Evolutionary conservation across 1,140 invertebrate genomes (phyloP).

Genomic region (Polyergus mexicanus): DNA sequence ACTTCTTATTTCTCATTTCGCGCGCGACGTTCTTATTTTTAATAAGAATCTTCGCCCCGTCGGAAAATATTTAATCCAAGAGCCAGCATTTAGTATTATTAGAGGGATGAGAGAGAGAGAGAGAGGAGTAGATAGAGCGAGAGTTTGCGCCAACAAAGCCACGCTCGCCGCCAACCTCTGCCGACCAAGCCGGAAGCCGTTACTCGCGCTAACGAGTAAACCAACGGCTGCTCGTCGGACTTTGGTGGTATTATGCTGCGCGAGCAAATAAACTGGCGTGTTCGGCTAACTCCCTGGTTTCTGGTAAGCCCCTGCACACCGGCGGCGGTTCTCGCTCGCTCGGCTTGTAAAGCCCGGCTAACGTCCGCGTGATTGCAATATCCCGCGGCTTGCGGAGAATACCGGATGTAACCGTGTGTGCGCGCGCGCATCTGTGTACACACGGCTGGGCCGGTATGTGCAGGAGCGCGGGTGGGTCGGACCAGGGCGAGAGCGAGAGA

Average conservation of each 20-base stretch:
- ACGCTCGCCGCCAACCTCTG: constrained; percentile 66
- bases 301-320: constrained; percentile 78
- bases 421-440: constrained; percentile 61
- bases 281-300: constrained; percentile 78
- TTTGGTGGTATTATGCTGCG: constrained; percentile 80
- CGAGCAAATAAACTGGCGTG: constrained; percentile 80
- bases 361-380: constrained; percentile 80
- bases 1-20: constrained; percentile 29
- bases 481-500: neutral
- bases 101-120: neutral
- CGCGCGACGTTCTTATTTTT: neutral
- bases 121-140: constrained; percentile 1
- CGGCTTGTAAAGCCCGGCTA: constrained; percentile 74
- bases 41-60: neutral
- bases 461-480: constrained; percentile 34
- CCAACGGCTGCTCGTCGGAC: constrained; percentile 77
- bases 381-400: constrained; percentile 74
- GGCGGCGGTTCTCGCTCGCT: constrained; percentile 61
- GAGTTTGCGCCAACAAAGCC: constrained; percentile 69
- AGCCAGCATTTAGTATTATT: constrained; percentile 50
- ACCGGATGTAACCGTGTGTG: constrained; percentile 68
- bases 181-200: constrained; percentile 75
- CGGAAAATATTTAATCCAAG: constrained; percentile 71
- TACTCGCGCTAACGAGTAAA: constrained; percentile 81
- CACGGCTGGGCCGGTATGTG: constrained; percentile 26